Evolutionary conservation across 2,113 vertebrate species (phyloP), one percentile per base, ranked within the genome.

Genomic region (Cygnus buccinator): DNA sequence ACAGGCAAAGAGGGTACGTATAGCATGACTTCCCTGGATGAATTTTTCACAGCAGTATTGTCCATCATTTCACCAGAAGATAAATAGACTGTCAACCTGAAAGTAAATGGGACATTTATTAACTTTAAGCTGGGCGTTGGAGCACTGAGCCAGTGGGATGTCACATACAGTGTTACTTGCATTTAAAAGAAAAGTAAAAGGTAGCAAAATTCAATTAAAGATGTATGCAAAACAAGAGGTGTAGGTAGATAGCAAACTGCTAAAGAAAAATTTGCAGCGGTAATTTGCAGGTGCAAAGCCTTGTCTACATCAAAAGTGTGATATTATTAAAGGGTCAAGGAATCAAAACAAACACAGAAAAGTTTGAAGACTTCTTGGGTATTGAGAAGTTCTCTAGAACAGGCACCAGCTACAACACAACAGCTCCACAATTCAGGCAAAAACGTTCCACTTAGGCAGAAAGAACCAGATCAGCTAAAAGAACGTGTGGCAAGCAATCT

Each of bases 81-180:
- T 82, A 96, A 94, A 95, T 71, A 94, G 89, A 89, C 89, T 95
- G 89, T 83, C 87, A 96, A 23, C 66, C 39, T 87, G 87, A 96
- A 95, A 93, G 87, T 82, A 96, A 96, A 93, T 84, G 74, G 84
- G 77, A 93, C 74, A 93, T 95, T 87, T 91, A 96, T 95, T 93
- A 95, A 96, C 87, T 96, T 92, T 91, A 91, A 79, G 48, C 66
- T 87, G 62, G 59, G 58, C 35, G n/a, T 86, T 86, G 80, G n/a
- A 88, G 44, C 63, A 67, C 41, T 61, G 75, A 95, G 75, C 18
- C 72, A 59, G 48, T 71, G 52, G 25, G 46, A 55, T 89, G 57
- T 86, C 76, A 87, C 77, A 94, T 25, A 74, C 6, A n/a, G 18
- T 41, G n/a, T 57, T 79, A 66, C 23, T 17, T 67, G 52, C 59